Percentiles rank a stretch among this genome's conserved stretches.
phyloP scores from a whole-genome alignment of 2,888 invertebrate species.

The Synanthedon andrenaeformis region DNA sequence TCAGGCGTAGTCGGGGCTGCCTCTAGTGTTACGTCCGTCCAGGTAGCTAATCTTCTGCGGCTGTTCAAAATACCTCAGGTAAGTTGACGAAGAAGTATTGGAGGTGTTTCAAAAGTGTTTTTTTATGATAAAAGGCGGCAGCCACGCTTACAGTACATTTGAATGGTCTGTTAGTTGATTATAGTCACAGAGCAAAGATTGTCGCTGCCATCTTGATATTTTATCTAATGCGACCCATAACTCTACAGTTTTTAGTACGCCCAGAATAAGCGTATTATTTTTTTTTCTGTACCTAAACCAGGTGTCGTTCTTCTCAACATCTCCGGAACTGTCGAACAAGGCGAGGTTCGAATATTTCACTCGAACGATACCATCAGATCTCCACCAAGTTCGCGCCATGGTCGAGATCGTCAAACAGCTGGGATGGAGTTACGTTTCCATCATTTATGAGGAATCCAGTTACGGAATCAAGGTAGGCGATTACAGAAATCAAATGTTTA shows the following conservation, averaged over 20 bases:
- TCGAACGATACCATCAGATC: constrained; percentile 93
- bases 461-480: constrained; percentile 89
- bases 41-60: constrained; percentile 85
- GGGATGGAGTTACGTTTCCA: constrained; percentile 94
- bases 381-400: constrained; percentile 95
- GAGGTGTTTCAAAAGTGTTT: neutral
- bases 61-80: constrained; percentile 90
- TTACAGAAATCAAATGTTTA: neutral
- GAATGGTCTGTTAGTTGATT: no score
- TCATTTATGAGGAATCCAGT: constrained; percentile 96
- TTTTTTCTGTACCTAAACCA: constrained; percentile 33
- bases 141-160: neutral
- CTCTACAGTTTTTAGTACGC: no score
- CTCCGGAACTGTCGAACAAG: constrained; percentile 93
- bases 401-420: constrained; percentile 89
- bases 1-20: constrained; percentile 53
- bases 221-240: no score
- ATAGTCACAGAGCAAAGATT: no score
- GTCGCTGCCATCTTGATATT: no score
- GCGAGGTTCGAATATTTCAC: constrained; percentile 95
- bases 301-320: constrained; percentile 97
- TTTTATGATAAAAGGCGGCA: neutral
- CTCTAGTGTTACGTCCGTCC: constrained; percentile 95
- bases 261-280: no score
- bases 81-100: neutral